A percentile compares a stretch with the other conserved stretches of the same genome.
Conservation (phyloP, 2,888 invertebrate species). For the Phytoseiulus persimilis region DNA sequence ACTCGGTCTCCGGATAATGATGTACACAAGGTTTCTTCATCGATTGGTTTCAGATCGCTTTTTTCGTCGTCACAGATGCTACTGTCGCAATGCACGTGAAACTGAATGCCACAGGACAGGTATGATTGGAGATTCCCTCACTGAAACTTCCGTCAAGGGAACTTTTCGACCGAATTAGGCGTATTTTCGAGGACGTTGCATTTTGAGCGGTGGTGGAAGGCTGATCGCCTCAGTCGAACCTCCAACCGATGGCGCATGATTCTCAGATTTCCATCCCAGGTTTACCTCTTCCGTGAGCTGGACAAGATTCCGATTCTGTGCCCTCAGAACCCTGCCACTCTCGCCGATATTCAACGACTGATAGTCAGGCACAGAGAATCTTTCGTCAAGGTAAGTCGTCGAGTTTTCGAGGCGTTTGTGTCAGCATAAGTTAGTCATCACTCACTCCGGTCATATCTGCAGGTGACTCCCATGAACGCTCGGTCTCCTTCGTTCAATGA, state of each 20-base stretch:
- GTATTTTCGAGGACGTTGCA: too few relatives aligned
- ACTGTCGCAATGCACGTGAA: constrained; percentile 44
- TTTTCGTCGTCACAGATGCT: constrained; percentile 14
- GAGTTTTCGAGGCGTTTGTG: background rate
- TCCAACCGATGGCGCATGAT: too few relatives aligned
- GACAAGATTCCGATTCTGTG: constrained; percentile 17
- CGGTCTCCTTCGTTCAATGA: background rate
- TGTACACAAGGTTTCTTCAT: too few relatives aligned
- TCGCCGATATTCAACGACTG: constrained; percentile 13
- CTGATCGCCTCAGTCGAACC: too few relatives aligned
- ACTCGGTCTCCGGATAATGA: too few relatives aligned
- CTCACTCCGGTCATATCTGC: background rate
- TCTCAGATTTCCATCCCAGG: background rate
- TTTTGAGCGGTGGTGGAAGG: too few relatives aligned
- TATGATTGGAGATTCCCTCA: constrained; percentile 18
- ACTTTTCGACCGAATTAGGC: too few relatives aligned
- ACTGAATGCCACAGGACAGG: constrained; percentile 44
- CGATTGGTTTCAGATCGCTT: background rate
- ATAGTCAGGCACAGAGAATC: background rate
- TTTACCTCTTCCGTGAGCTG: background rate
- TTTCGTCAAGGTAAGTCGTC: background rate
- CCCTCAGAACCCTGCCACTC: constrained; percentile 15
- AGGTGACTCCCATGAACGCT: constrained; percentile 24
- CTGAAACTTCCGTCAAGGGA: too few relatives aligned
- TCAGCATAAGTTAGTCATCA: too few relatives aligned